A percentile compares a stretch with the other conserved stretches of the same genome.
These are phyloP conservation scores for Cephus pulcher DNA, from an alignment of 2,888 invertebrate species.

Conservation along the genomic window DNA sequence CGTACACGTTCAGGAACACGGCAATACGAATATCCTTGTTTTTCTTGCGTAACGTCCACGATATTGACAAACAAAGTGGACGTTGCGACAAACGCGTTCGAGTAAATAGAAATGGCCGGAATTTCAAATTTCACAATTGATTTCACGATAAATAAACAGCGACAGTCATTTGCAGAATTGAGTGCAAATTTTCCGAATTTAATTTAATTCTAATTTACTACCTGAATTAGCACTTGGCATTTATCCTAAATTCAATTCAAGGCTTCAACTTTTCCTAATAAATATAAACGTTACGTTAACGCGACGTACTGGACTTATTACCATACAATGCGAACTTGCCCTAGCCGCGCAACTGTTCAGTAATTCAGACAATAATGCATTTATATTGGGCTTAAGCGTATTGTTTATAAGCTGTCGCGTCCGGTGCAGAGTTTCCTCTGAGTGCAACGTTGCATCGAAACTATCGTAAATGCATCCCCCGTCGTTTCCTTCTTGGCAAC, in stretches of 20 bases:
- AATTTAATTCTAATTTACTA: neutral
- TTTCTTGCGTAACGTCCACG: neutral
- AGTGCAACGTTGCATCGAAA: neutral
- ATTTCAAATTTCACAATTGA: neutral
- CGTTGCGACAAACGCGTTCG: neutral
- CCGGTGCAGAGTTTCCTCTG: conserved; percentile 26
- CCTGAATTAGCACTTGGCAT: neutral
- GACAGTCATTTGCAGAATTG: neutral
- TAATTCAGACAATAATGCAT: conserved; percentile 36
- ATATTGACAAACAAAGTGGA: neutral
- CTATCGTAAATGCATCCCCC: neutral
- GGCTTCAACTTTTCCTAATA: neutral
- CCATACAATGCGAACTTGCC: conserved; percentile 30
- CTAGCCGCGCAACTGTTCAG: conserved; percentile 21
- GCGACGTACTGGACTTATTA: conserved; percentile 22
- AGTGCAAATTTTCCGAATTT: neutral
- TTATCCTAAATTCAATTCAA: neutral
- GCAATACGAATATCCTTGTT: neutral
- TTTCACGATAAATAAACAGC: neutral
- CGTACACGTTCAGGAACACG: neutral
- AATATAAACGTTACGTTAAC: conserved; percentile 2
- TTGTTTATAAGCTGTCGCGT: conserved; percentile 36
- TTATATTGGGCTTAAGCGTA: conserved; percentile 39
- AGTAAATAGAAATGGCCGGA: neutral
- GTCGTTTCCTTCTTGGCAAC: neutral